Percentiles rank a stretch among this genome's conserved stretches.
These are phyloP conservation scores for Rotaria magnacalcarata DNA, from an alignment of 2,888 invertebrate species.

Conservation along the genomic window DNA sequence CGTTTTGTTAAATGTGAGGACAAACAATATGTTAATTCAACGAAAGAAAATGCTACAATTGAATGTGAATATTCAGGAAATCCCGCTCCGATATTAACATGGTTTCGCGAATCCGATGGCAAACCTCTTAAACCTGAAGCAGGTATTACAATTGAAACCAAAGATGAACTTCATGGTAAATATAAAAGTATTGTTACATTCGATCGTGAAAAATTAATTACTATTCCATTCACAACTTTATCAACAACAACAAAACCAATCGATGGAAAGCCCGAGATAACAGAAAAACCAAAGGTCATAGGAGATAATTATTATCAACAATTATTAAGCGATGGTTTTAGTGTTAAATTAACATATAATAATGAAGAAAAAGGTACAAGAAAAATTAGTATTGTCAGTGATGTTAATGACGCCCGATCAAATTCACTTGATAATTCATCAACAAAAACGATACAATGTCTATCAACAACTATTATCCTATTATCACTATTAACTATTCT, in stretches of 20 bases:
- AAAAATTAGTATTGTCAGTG: neutral
- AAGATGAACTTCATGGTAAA: slow-evolving; percentile 1
- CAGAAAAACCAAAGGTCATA: neutral
- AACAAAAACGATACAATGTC: neutral
- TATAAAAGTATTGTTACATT: slow-evolving; percentile 32
- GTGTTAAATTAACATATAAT: neutral
- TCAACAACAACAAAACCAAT: neutral
- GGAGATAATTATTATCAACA: slow-evolving; percentile 6
- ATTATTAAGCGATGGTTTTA: slow-evolving; percentile 24
- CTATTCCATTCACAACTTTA: neutral
- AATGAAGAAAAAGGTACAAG: neutral
- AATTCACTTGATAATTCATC: neutral
- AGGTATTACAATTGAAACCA: neutral
- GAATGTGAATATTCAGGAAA: slow-evolving; percentile 29
- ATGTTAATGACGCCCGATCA: neutral
- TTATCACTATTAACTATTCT: neutral
- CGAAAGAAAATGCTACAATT: neutral
- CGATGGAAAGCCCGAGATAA: neutral
- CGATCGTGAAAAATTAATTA: slow-evolving; percentile 2
- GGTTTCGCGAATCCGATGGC: neutral
- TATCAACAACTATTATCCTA: slow-evolving; percentile 1
- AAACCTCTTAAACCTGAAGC: neutral
- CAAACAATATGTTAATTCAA: neutral
- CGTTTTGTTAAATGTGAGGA: neutral
- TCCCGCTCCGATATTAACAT: neutral